Conservation (phyloP, 2,113 vertebrate genomes). For the Baryphthengus martii region DNA sequence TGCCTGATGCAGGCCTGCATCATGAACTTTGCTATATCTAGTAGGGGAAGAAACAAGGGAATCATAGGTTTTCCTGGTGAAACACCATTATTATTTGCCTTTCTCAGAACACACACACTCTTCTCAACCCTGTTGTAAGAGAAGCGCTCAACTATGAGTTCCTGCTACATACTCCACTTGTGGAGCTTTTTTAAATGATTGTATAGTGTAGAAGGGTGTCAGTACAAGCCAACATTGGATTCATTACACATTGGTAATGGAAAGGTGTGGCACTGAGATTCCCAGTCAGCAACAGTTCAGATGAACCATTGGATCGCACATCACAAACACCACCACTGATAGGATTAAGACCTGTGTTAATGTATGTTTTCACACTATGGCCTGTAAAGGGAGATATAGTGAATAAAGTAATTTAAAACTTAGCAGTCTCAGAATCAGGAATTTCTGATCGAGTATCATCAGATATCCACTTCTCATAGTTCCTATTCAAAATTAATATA, state of each 20-base stretch:
- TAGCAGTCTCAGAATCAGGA: background rate
- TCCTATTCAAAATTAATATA: background rate
- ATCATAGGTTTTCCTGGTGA: background rate
- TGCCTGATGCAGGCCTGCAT: accelerated
- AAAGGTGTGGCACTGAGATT: background rate
- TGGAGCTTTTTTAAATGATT: background rate
- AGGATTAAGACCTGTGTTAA: background rate
- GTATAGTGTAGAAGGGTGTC: background rate
- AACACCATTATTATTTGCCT: background rate
- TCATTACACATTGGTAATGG: background rate
- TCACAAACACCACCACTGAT: background rate
- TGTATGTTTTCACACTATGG: background rate
- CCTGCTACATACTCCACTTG: background rate
- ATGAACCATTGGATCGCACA: background rate
- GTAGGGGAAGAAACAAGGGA: no score
- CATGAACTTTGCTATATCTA: background rate
- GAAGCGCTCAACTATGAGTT: background rate
- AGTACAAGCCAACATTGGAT: background rate
- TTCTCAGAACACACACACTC: background rate
- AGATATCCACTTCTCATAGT: background rate
- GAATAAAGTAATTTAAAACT: background rate
- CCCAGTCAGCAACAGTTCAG: constrained; percentile 19
- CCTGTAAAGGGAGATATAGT: background rate
- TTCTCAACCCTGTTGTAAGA: background rate
- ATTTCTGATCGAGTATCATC: background rate